A percentile compares a stretch with the other conserved stretches of the same genome.
These are phyloP conservation scores for Sylvilagus bachmani DNA, from an alignment of 2,113 vertebrate species.

Conservation along the genomic window DNA sequence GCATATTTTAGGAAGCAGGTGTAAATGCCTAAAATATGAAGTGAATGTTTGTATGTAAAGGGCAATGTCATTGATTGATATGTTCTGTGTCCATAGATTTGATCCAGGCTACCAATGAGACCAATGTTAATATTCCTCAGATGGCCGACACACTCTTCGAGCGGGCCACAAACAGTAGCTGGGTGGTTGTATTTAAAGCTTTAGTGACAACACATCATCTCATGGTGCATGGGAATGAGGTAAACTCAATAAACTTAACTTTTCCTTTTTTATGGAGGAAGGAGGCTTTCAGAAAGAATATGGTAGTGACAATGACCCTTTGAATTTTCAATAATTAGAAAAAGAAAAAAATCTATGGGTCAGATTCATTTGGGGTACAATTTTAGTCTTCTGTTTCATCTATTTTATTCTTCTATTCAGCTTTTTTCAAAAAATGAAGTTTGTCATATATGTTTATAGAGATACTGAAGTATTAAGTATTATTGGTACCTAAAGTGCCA, in stretches of 20 bases:
- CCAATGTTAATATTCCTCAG: slow-evolving; percentile 99
- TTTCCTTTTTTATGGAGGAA: neutral
- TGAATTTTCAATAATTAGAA: neutral
- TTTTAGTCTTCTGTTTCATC: slow-evolving; percentile 18
- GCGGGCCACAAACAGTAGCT: slow-evolving; percentile 98
- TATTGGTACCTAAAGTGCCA: neutral
- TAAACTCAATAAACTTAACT: slow-evolving; percentile 78
- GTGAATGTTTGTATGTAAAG: neutral
- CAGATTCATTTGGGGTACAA: neutral
- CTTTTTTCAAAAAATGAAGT: slow-evolving; percentile 30
- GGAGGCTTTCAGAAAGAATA: neutral
- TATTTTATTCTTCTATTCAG: slow-evolving; percentile 31
- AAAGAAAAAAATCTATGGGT: neutral
- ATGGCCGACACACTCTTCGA: slow-evolving; percentile 99
- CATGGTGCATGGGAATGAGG: slow-evolving; percentile 99
- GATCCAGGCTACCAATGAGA: slow-evolving; percentile 99
- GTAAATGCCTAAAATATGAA: slow-evolving; percentile 36
- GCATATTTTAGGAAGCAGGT: neutral
- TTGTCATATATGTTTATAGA: slow-evolving; percentile 14
- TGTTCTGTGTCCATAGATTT: slow-evolving; percentile 90
- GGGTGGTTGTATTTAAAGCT: slow-evolving; percentile 99
- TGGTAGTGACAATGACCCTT: neutral
- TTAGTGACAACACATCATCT: slow-evolving; percentile 99
- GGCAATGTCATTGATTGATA: neutral
- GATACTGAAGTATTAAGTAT: neutral